Conservation (phyloP, 2,113 vertebrate species). For the Periophthalmus modestus region DNA sequence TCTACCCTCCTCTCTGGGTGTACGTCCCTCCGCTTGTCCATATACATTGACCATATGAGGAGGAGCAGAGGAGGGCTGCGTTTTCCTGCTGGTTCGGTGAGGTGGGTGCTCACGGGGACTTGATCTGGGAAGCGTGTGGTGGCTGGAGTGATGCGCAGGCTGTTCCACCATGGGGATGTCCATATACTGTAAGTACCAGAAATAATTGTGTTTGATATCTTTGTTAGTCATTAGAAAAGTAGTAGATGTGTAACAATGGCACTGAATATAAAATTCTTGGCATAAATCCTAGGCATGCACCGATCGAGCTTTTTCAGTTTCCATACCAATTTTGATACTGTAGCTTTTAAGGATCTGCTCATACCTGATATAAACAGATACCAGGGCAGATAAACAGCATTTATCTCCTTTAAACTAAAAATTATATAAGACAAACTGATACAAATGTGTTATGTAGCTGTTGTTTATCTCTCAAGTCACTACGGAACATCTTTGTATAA, state of each 20-base stretch:
- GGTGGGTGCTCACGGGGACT: conserved; percentile 13
- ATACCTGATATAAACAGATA: too few species aligned
- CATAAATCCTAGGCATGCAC: conserved; percentile 30
- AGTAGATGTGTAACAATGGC: too few species aligned
- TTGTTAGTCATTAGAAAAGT: not conserved
- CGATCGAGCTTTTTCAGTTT: too few species aligned
- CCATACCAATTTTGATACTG: too few species aligned
- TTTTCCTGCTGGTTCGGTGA: conserved; percentile 16
- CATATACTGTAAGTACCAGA: conserved; percentile 42
- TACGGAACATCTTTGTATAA: too few species aligned
- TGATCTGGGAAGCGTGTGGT: conserved; percentile 10
- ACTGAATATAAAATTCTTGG: too few species aligned
- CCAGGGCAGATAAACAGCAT: too few species aligned
- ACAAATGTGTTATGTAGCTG: too few species aligned
- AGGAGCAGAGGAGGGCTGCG: conserved; percentile 6
- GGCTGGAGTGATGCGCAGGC: not conserved
- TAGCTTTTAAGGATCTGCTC: too few species aligned
- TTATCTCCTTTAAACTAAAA: too few species aligned
- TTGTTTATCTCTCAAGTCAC: too few species aligned
- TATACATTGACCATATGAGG: not conserved
- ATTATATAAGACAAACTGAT: too few species aligned
- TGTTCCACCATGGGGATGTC: conserved; percentile 31
- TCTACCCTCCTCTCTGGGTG: conserved; percentile 1
- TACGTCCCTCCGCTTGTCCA: not conserved
- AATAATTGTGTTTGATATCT: not conserved